phyloP scores from a whole-genome alignment of 2,113 vertebrate species.

The Podarcis cretensis region DNA sequence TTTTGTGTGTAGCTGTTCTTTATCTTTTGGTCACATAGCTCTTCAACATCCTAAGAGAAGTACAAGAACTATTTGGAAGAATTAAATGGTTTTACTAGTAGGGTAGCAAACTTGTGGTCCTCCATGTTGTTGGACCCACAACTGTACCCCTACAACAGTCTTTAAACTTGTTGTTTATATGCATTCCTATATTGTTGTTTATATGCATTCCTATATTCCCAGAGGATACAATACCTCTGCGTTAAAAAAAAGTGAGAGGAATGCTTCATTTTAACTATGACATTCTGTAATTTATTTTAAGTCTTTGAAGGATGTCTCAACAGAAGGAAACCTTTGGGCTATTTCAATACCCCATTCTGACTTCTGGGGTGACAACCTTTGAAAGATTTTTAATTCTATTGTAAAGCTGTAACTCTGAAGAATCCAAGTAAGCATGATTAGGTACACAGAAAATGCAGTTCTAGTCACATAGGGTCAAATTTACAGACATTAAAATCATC shows the following conservation, averaged over 20 bases:
- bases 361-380: neutral
- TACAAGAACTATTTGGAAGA: neutral
- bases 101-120: too few relatives aligned
- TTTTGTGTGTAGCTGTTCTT: neutral
- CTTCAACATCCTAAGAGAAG: neutral
- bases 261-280: neutral
- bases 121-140: too few relatives aligned
- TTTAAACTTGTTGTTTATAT: neutral
- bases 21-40: neutral
- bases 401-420: neutral
- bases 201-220: neutral
- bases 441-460: neutral
- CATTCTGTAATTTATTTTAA: neutral
- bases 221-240: neutral
- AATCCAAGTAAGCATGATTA: neutral
- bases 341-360: neutral
- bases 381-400: neutral
- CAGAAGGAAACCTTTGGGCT: neutral
- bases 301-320: neutral
- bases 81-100: neutral
- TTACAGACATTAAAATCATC: neutral
- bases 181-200: too few relatives aligned
- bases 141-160: too few relatives aligned
- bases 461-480: neutral
- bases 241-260: neutral